Evolutionary conservation across 1,140 invertebrate genomes (phyloP), one percentile per base, ranked within the genome.

Genomic region (Plectrocnemia conspersa): DNA sequence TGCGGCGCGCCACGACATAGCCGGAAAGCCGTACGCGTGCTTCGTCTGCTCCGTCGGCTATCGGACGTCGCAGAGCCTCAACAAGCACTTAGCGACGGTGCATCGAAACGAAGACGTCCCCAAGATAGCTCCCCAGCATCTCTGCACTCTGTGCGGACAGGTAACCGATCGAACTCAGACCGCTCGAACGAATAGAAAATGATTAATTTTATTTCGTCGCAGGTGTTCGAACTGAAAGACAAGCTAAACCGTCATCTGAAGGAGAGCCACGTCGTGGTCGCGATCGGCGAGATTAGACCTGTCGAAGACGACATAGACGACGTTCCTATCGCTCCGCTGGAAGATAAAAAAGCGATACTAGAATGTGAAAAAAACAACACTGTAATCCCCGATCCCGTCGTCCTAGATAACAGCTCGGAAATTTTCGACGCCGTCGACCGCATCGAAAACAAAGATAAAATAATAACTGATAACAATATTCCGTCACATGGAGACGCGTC

Each of bases 191-290:
- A 7, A 29, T 29, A 29, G 27, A 29, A 7, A 29, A 29, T 29
- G 27, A 7, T 42, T 42, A 13, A 3, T 53, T 44, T 42, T 44
- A 32, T n/a, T 32, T 9, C 29, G 29, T 48, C 13, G 2, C 54
- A 61, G 59, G 55, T 61, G n/a, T 61, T 61, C 44, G 54, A 61
- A 41, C 21, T 54, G 13, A 57, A 61, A 42, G 59, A 61, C 48
- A 57, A 61, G 38, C 47, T 61, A 2, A 61, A 61, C 24, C 35
- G 52, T 4, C 59, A 61, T 49, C 29, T 61, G 9, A 61, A 61
- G 52, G 59, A 61, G 42, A 52, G 22, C 21, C 59, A 61, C 35
- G 52, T 61, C 15, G 59, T 61, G 21, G 27, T 61, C 9, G 54
- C 54, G 5, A 35, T 61, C 15, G 59, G 59, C 29, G 59, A 61